Percentiles rank a stretch among this genome's conserved stretches.
phyloP scores from a whole-genome alignment of 2,888 invertebrate species.

The Escarpia spicata region DNA sequence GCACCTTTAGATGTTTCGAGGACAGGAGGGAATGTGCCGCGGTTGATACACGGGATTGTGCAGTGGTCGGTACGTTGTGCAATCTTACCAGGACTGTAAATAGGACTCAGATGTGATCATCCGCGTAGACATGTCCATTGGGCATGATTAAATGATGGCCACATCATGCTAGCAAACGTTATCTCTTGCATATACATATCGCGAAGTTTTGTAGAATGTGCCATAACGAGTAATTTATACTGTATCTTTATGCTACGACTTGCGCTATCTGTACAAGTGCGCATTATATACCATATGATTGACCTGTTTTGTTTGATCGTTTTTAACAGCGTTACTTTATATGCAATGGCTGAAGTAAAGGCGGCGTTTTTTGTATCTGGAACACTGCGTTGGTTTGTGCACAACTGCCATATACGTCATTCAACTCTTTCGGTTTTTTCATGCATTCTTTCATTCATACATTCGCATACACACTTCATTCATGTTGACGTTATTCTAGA shows the following conservation, averaged over 20 bases:
- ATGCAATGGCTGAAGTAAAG: neutral
- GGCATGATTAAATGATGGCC: neutral
- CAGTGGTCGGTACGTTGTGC: neutral
- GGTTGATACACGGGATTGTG: neutral
- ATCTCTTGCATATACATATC: neutral
- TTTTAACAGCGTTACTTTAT: neutral
- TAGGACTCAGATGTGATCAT: neutral
- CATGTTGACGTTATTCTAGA: too few relatives aligned
- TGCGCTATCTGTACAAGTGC: neutral
- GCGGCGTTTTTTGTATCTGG: neutral
- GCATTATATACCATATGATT: neutral
- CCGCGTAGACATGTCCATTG: neutral
- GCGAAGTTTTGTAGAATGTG: neutral
- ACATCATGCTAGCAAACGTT: neutral
- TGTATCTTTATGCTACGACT: constrained; percentile 12
- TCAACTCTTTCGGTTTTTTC: neutral
- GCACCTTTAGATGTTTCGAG: neutral
- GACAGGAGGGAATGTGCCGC: neutral
- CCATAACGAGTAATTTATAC: neutral
- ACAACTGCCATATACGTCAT: neutral
- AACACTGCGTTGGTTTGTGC: neutral
- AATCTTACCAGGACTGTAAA: neutral
- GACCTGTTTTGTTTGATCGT: neutral
- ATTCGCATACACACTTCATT: neutral
- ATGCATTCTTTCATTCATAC: neutral